Conservation (phyloP, 1,140 invertebrate genomes). For the Zeugodacus cucurbitae region DNA sequence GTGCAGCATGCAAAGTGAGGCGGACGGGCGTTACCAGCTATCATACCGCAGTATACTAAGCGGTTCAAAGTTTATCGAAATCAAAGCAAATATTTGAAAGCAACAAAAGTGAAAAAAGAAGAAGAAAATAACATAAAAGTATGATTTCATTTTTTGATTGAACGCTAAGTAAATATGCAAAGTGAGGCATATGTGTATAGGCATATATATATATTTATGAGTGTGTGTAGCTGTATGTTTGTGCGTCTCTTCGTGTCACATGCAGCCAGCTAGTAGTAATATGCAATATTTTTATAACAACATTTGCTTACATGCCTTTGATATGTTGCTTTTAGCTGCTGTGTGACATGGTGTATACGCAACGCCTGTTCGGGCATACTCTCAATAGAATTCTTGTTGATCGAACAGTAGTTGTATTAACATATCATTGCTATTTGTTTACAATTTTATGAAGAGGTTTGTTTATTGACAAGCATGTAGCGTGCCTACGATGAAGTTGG, state of each 20-base stretch:
- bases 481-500: no score
- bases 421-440: not conserved
- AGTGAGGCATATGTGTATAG: no score
- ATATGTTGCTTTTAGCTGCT: not conserved
- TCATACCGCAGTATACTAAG: not conserved
- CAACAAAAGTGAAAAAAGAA: not conserved
- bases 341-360: not conserved
- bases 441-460: not conserved
- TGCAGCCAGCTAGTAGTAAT: not conserved
- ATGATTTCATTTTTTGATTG: constrained; percentile 10
- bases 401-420: not conserved
- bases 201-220: not conserved
- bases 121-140: not conserved
- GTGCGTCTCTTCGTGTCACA: not conserved
- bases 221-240: not conserved
- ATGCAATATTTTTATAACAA: not conserved
- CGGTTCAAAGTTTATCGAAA: constrained; percentile 34
- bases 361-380: not conserved
- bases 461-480: not conserved
- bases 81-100: constrained; percentile 28
- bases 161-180: constrained; percentile 2
- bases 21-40: no score
- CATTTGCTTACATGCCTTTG: not conserved
- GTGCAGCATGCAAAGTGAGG: not conserved
- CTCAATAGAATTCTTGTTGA: not conserved